These are phyloP conservation scores for Myripristis murdjan DNA, from an alignment of 2,797 vertebrate genomes.

Conservation along the genomic window DNA sequence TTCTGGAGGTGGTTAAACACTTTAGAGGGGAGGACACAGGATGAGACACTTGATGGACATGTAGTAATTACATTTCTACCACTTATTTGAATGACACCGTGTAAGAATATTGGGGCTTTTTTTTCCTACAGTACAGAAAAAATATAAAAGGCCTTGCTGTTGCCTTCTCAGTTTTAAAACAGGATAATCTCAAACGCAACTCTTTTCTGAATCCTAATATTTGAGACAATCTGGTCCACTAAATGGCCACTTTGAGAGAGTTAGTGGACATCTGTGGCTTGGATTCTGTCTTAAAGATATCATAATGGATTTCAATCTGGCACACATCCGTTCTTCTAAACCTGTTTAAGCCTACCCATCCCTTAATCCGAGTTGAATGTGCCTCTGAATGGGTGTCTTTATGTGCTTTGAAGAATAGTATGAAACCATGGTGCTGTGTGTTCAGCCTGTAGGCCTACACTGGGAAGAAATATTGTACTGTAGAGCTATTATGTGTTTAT, in stretches of 20 bases:
- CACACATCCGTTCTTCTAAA: slow-evolving; percentile 62
- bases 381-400: slow-evolving; percentile 27
- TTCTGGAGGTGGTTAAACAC: background rate
- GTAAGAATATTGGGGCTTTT: background rate
- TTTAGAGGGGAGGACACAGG: background rate
- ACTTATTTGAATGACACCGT: background rate
- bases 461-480: slow-evolving; percentile 5
- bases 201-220: background rate
- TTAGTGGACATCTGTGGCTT: slow-evolving; percentile 9
- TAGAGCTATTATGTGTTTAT: slow-evolving; percentile 11
- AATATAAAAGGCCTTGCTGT: too few relatives aligned
- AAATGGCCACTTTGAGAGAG: background rate
- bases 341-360: slow-evolving; percentile 63
- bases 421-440: slow-evolving; percentile 6
- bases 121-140: background rate
- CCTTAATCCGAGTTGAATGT: slow-evolving; percentile 55
- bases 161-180: too few relatives aligned
- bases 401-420: slow-evolving; percentile 27
- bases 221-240: background rate
- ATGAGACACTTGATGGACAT: background rate
- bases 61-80: background rate
- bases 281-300: slow-evolving; percentile 22
- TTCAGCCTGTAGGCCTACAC: background rate
- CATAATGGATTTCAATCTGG: slow-evolving; percentile 55
- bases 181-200: too few relatives aligned